Evolutionary conservation across 2,113 vertebrate species (phyloP), one percentile per base, ranked within the genome.

Genomic region (Phrynosoma blainvillii): DNA sequence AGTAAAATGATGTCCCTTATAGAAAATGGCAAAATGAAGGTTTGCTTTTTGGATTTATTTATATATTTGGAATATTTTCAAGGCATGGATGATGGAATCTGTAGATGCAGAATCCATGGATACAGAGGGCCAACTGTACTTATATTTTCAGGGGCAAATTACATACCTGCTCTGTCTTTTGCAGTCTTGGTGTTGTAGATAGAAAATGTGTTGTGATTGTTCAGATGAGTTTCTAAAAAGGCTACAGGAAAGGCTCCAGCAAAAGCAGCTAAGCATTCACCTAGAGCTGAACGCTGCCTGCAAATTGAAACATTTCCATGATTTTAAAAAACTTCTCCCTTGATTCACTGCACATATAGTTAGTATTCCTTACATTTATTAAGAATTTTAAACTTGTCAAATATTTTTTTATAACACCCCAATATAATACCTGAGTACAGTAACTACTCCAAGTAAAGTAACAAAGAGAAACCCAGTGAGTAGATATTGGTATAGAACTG

Each of bases 191-290:
- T 98, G 90, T 98, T 99, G 96, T 98, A 99, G 95, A 99, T 98
- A 56, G 98, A 99, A 94, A 97, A 98, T 82, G 91, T 92, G 88
- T 99, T 99, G 92, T 98, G 98, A 81, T 97, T 98, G 95, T 99
- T 97, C 32, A 98, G 96, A 79, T 98, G 97, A 84, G 98, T 98
- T 95, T 99, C 98, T 79, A 99, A 96, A 94, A 99, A 99, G 2
- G 98, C 98, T 40, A 99, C 98, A 2, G 98, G 98, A 74, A 99
- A 99, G 23, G 98, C 98, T 65, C 97, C 97, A 1, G 98, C 97
- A 88, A 99, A 98, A 73, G 98, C 98, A 2, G 98, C 98, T 80
- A 99, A 93, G 93, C 98, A 99, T 92, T 99, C 98, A 52, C 98
- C 98, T 30, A 99, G 88, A 0, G 98, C 98, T 62, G 98, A 98